A percentile compares a stretch with the other conserved stretches of the same genome.
Evolutionary conservation across 1,140 invertebrate genomes (phyloP).

Genomic region (Condylostylus longicornis): DNA sequence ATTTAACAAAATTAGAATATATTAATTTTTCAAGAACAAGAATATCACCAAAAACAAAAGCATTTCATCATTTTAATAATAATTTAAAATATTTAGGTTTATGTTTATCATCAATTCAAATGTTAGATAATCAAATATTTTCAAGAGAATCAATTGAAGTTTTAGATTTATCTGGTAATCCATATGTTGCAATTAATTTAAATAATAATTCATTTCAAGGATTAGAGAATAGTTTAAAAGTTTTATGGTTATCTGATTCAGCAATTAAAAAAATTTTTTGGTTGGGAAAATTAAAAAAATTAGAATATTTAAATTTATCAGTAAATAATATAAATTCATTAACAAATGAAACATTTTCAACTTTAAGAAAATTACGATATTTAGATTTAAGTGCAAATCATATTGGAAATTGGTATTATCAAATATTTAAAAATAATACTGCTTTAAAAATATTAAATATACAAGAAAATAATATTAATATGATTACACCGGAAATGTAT

Average conservation of each 20-base stretch:
- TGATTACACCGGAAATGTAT: constrained; percentile 35
- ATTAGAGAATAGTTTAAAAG: constrained; percentile 30
- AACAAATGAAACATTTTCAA: constrained; percentile 11
- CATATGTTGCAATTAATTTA: constrained; percentile 21
- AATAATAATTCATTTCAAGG: constrained; percentile 25
- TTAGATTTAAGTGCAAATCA: constrained; percentile 37
- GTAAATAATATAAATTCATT: constrained; percentile 34
- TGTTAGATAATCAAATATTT: constrained; percentile 28
- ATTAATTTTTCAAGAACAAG: constrained; percentile 37
- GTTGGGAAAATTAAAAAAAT: constrained; percentile 25
- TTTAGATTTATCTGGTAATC: constrained; percentile 38
- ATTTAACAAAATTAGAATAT: constrained; percentile 29
- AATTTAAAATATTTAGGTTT: constrained; percentile 35
- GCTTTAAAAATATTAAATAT: constrained; percentile 32
- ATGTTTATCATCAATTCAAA: constrained; percentile 33
- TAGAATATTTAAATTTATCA: constrained; percentile 32
- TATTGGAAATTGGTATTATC: constrained; percentile 34
- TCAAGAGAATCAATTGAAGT: constrained; percentile 30
- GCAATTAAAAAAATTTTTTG: constrained; percentile 28
- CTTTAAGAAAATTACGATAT: constrained; percentile 31
- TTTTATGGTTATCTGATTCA: constrained; percentile 33
- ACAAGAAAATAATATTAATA: constrained; percentile 36
- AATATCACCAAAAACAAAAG: constrained; percentile 25
- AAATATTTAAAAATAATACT: constrained; percentile 26
- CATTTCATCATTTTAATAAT: constrained; percentile 26